Conservation (phyloP, 2,888 invertebrate genomes). For the Tachystola acroxantha region DNA sequence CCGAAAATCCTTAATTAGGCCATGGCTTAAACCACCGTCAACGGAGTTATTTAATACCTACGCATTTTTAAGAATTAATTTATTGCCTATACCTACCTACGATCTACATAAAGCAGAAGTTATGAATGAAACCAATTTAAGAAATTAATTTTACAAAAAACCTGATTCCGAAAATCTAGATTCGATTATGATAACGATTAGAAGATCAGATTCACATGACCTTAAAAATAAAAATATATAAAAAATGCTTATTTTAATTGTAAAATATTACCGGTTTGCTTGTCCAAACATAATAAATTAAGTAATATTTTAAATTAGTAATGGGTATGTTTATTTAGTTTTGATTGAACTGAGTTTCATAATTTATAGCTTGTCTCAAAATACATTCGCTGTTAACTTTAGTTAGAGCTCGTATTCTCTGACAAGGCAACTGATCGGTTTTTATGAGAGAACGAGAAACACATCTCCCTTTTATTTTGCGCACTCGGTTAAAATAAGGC, state of each 20-base stretch:
- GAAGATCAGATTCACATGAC: conserved; percentile 1
- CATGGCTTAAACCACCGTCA: too few relatives aligned
- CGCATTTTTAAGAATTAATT: too few relatives aligned
- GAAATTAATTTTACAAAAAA: conserved; percentile 1
- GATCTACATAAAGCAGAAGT: neutral
- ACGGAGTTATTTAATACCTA: too few relatives aligned
- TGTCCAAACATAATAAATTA: neutral
- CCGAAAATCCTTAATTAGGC: too few relatives aligned
- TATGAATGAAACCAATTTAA: neutral
- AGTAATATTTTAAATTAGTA: neutral
- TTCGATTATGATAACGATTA: neutral
- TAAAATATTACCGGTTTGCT: neutral
- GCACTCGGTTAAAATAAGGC: conserved; percentile 14
- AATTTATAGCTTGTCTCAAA: too few relatives aligned
- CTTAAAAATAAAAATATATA: neutral
- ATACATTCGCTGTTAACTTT: too few relatives aligned
- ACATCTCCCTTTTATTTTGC: neutral
- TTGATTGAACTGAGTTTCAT: too few relatives aligned
- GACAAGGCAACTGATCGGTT: too few relatives aligned
- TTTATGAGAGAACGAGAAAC: too few relatives aligned
- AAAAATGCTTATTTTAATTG: neutral
- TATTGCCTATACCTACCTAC: too few relatives aligned
- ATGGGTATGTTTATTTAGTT: neutral
- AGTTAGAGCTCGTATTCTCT: too few relatives aligned
- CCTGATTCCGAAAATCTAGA: neutral